A percentile compares a stretch with the other conserved stretches of the same genome.
These are phyloP conservation scores for Herminia tarsipennalis DNA, from an alignment of 2,888 invertebrate species.

Conservation along the genomic window DNA sequence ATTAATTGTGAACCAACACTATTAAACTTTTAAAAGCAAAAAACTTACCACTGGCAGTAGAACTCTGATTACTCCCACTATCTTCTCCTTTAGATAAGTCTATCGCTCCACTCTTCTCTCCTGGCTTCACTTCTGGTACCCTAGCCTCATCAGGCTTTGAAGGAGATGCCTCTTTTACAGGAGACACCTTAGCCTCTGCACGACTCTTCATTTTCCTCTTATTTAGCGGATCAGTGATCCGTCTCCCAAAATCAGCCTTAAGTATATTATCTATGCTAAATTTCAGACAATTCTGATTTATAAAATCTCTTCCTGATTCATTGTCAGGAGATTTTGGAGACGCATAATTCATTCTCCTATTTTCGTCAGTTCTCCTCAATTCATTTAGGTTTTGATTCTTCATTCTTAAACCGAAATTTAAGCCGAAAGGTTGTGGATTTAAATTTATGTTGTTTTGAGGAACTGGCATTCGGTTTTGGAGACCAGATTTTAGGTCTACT, in stretches of 20 bases:
- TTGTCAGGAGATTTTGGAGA: conserved; percentile 72
- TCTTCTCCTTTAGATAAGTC: conserved; percentile 79
- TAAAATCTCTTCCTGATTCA: conserved; percentile 71
- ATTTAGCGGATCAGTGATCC: conserved; percentile 89
- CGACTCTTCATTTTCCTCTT: conserved; percentile 83
- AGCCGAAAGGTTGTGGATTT: conserved; percentile 62
- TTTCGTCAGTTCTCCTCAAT: conserved; percentile 66
- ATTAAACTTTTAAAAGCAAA: too few relatives aligned
- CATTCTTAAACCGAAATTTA: conserved; percentile 67
- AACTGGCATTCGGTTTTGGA: conserved; percentile 61
- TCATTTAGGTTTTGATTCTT: conserved; percentile 54
- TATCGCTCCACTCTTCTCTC: conserved; percentile 73
- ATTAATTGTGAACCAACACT: too few relatives aligned
- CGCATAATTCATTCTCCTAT: conserved; percentile 58
- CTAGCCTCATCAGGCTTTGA: conserved; percentile 69
- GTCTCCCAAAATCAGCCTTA: conserved; percentile 92
- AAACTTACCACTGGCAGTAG: conserved; percentile 78
- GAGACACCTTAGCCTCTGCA: conserved; percentile 62
- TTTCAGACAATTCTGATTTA: conserved; percentile 87
- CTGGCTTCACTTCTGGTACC: conserved; percentile 71
- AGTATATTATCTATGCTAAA: conserved; percentile 95
- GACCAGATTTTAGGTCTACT: conserved; percentile 67
- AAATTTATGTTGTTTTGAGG: conserved; percentile 63
- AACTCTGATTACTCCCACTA: conserved; percentile 73
- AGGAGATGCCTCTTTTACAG: conserved; percentile 62